Evolutionary conservation across 2,888 invertebrate genomes (phyloP).

Genomic region (Apamea anceps): DNA sequence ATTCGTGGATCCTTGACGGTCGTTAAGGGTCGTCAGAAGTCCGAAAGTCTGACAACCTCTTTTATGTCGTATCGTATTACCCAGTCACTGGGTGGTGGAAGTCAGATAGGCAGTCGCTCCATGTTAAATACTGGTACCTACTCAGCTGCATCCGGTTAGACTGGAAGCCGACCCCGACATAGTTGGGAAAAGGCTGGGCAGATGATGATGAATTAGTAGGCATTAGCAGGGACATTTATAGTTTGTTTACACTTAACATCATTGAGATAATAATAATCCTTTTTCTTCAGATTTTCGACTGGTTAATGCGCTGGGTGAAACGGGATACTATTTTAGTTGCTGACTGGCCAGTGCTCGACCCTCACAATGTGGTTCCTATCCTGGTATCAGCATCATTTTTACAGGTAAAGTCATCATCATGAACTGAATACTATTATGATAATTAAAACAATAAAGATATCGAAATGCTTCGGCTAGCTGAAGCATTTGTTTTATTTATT

Average conservation of each 20-base stretch:
- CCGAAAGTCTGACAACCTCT: too few relatives aligned
- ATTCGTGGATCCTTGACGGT: too few relatives aligned
- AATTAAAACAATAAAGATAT: background rate
- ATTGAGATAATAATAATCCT: background rate
- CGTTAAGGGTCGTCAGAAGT: too few relatives aligned
- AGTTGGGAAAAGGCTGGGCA: too few relatives aligned
- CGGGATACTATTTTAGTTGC: constrained; percentile 92
- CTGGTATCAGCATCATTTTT: constrained; percentile 98
- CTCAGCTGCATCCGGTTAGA: too few relatives aligned
- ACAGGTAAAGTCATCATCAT: constrained; percentile 81
- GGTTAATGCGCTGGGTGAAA: constrained; percentile 99
- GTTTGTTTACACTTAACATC: background rate
- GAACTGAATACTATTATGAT: background rate
- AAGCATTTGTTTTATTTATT: too few relatives aligned
- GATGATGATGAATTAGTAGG: background rate
- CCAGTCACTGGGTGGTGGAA: too few relatives aligned
- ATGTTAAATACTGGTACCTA: too few relatives aligned
- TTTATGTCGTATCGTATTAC: too few relatives aligned
- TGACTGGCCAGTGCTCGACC: constrained; percentile 93
- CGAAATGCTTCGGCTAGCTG: background rate
- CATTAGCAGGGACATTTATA: background rate
- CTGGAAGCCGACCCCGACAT: too few relatives aligned
- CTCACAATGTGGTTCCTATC: constrained; percentile 97
- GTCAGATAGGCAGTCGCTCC: too few relatives aligned
- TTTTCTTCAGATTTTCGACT: constrained; percentile 95